Conservation (phyloP, 2,888 invertebrate genomes). For the Lymantria monacha region DNA sequence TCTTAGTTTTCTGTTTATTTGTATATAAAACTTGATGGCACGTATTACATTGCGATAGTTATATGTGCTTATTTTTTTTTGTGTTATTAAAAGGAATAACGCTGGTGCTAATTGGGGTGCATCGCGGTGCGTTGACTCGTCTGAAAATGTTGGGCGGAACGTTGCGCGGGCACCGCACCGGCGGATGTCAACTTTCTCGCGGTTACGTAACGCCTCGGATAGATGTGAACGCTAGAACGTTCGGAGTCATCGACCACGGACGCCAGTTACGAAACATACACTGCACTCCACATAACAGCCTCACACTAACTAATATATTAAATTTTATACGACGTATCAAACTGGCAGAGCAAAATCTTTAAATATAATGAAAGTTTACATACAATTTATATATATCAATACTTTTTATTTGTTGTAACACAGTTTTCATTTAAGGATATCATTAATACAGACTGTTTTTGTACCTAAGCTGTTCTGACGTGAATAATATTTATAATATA, state of each 20-base stretch:
- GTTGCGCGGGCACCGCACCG: conserved; percentile 22
- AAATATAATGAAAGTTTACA: not conserved
- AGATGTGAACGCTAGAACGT: conserved; percentile 76
- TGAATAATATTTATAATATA: not conserved
- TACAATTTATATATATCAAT: not conserved
- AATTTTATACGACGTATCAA: conserved; percentile 9
- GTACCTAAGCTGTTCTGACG: not conserved
- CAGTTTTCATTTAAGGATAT: not conserved
- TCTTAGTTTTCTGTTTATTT: not conserved
- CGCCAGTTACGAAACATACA: conserved; percentile 67
- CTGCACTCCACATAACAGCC: conserved; percentile 44
- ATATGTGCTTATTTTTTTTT: not conserved
- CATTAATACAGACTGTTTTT: not conserved
- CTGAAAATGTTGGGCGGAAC: conserved; percentile 49
- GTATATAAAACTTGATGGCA: not conserved
- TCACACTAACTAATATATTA: conserved; percentile 40
- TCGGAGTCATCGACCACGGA: conserved; percentile 81
- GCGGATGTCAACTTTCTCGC: conserved; percentile 81
- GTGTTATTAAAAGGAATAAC: conserved; percentile 12
- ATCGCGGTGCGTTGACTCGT: conserved; percentile 48
- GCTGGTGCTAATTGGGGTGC: conserved; percentile 39
- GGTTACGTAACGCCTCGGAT: conserved; percentile 69
- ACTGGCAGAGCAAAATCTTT: conserved; percentile 4
- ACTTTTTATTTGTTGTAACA: not conserved
- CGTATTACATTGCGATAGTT: not conserved